phyloP scores from a whole-genome alignment of 2,888 invertebrate genomes.

The Sarcophaga variegata region DNA sequence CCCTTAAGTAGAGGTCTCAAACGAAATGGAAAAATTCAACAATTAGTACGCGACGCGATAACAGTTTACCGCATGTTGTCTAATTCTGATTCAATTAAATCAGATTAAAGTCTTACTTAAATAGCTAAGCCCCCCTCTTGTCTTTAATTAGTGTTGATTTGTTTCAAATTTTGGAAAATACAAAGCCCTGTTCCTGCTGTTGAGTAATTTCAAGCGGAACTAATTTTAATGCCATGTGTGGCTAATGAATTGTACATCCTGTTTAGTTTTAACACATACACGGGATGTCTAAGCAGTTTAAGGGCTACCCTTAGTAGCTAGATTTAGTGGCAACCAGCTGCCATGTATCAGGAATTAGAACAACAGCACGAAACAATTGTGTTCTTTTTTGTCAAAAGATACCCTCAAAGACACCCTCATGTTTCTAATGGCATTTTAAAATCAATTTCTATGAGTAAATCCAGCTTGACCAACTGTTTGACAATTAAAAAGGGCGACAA shows the following conservation, averaged over 20 bases:
- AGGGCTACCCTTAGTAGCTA: constrained; percentile 6
- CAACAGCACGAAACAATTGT: neutral
- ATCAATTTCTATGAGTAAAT: too few species aligned
- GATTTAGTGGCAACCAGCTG: constrained; percentile 36
- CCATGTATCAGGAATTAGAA: neutral
- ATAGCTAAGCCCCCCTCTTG: neutral
- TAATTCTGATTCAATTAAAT: too few species aligned
- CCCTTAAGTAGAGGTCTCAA: too few species aligned
- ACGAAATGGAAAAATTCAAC: too few species aligned
- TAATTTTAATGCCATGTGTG: constrained; percentile 37
- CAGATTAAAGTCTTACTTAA: neutral
- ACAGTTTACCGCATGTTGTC: too few species aligned
- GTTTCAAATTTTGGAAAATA: neutral
- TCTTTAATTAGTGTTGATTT: neutral
- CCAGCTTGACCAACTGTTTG: too few species aligned
- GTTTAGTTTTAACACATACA: neutral
- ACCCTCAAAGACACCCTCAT: neutral
- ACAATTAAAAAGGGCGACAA: too few species aligned
- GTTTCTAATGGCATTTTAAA: neutral
- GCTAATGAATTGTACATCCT: constrained; percentile 14
- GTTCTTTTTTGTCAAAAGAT: neutral
- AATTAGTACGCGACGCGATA: too few species aligned
- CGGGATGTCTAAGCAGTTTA: neutral
- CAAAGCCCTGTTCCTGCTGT: neutral
- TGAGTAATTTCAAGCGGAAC: neutral